phyloP scores from a whole-genome alignment of 2,888 invertebrate genomes.

The Drosophila acutilabella region DNA sequence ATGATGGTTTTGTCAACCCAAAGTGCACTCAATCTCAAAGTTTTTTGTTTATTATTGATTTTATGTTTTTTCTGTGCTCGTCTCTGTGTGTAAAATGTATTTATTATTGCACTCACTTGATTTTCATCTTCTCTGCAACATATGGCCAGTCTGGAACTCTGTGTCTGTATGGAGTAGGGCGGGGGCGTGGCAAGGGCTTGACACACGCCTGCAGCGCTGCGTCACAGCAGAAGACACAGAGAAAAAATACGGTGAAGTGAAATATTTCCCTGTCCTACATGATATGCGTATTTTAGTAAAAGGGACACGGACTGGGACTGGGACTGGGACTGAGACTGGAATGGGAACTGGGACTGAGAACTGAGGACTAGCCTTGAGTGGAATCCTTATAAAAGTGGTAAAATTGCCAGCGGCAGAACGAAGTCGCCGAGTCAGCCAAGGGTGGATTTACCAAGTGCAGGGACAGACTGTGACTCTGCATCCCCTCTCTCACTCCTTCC shows the following conservation, averaged over 20 bases:
- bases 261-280: conserved; percentile 21
- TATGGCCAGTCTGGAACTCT: conserved; percentile 29
- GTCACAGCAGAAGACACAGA: conserved; percentile 32
- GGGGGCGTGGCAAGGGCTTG: conserved; percentile 46
- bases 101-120: conserved; percentile 71
- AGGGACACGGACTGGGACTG: conserved; percentile 24
- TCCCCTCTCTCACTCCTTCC: not conserved
- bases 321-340: not conserved
- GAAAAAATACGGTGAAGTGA: conserved; percentile 12
- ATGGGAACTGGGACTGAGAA: conserved; percentile 3
- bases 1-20: conserved; percentile 49
- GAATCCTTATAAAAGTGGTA: conserved; percentile 79
- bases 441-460: conserved; percentile 74
- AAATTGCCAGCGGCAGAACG: conserved; percentile 62
- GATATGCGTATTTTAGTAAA: conserved; percentile 48
- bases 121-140: conserved; percentile 53
- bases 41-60: conserved; percentile 62
- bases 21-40: conserved; percentile 21
- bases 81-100: conserved; percentile 43
- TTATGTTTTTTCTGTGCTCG: conserved; percentile 38
- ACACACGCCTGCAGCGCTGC: conserved; percentile 59
- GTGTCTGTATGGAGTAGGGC: not conserved
- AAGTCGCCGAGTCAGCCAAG: conserved; percentile 46
- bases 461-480: conserved; percentile 38
- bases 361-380: conserved; percentile 66